Base-by-base conservation (phyloP, 2,113 vertebrate species). In the Zeus faber region DNA sequence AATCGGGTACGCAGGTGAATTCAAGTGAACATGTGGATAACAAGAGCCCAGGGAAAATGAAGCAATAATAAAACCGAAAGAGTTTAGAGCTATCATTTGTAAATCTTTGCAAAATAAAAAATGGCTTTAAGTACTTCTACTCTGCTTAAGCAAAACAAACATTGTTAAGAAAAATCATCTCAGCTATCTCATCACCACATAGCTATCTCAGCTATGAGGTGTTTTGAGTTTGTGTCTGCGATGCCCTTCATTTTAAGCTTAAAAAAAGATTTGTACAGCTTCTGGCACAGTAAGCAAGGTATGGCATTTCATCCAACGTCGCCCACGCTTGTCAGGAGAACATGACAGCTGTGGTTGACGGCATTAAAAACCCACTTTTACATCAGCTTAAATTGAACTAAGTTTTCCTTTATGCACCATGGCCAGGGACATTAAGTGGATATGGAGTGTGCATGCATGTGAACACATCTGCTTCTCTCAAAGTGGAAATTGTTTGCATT, bases 401-500 rank as follows among this genome's bases (percentile, higher is more conserved):
- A 35, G 25, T 50, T 40, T 37, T 56, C 49, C 2, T 70, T 54
- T 46, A 45, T 55, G 31, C 51, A 40, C 37, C 26, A 13, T 17
- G 26, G 33, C 25, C 24, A 39, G 31, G 27, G 26, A 41, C 18
- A 29, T 9, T n/a, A n/a, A n/a, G n/a, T n/a, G n/a, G n/a, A n/a
- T n/a, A n/a, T n/a, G n/a, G n/a, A n/a, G n/a, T n/a, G n/a, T n/a
- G 27, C 27, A 29, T 4, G 9, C 31, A 55, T 40, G 20, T 45
- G 47, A 45, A 46, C 40, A 53, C 54, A 48, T 67, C 67, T 48
- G n/a, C n/a, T n/a, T n/a, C n/a, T n/a, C n/a, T n/a, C n/a, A n/a
- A n/a, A n/a, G n/a, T n/a, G n/a, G n/a, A n/a, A n/a, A n/a, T n/a
- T n/a, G n/a, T n/a, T n/a, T n/a, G n/a, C n/a, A n/a, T n/a, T n/a